Conservation (phyloP, 1,140 invertebrate genomes). For the Frieseomelitta varia region DNA sequence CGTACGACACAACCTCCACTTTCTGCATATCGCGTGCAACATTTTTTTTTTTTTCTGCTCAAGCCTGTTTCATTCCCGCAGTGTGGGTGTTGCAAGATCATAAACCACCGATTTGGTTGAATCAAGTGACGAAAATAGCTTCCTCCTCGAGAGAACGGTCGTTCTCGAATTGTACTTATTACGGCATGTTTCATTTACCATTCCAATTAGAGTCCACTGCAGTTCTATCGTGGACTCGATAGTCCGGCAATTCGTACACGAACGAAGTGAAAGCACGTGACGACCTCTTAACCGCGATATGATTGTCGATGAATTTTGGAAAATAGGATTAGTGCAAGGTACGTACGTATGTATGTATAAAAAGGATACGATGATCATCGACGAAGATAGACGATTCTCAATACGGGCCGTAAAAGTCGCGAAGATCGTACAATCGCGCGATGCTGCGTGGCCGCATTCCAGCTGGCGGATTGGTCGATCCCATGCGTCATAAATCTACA, state of each 20-base stretch:
- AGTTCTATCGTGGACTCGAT: neutral
- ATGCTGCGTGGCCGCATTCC: conserved; percentile 63
- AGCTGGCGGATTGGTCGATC: conserved; percentile 56
- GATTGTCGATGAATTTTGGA: neutral
- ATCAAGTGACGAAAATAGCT: conserved; percentile 70
- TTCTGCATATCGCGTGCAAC: conserved; percentile 45
- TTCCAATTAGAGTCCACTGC: neutral
- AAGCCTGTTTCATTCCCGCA: conserved; percentile 24
- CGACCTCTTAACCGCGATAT: neutral
- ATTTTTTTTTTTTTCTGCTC: conserved; percentile 12
- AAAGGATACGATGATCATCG: conserved; percentile 17
- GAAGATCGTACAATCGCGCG: conserved; percentile 55
- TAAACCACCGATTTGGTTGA: conserved; percentile 57
- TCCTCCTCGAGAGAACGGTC: neutral
- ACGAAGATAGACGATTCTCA: conserved; percentile 1
- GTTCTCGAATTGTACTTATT: neutral
- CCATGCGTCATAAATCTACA: conserved; percentile 60
- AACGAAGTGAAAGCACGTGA: neutral
- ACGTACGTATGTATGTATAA: neutral
- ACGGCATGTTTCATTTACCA: neutral
- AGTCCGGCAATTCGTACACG: neutral
- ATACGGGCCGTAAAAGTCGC: conserved; percentile 50
- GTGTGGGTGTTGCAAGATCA: conserved; percentile 59
- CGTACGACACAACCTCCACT: conserved; percentile 58
- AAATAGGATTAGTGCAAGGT: neutral